These are phyloP conservation scores for Peromyscus nudipes DNA, from an alignment of 2,797 vertebrate genomes.

Conservation along the genomic window DNA sequence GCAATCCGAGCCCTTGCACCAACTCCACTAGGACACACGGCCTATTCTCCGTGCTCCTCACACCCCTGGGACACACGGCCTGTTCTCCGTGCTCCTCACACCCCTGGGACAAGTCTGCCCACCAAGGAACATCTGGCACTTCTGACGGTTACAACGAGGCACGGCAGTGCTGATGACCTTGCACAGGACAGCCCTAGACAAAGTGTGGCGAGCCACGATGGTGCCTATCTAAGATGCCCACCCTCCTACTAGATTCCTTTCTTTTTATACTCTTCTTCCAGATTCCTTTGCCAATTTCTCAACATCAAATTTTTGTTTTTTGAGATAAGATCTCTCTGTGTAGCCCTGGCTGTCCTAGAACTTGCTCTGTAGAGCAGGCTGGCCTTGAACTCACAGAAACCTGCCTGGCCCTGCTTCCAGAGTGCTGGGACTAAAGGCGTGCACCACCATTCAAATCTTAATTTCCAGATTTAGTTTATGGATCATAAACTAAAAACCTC, in stretches of 20 bases:
- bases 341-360: neutral
- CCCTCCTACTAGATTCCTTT: neutral
- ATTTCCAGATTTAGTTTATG: neutral
- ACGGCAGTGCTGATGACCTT: too few species aligned
- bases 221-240: neutral
- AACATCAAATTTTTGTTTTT: neutral
- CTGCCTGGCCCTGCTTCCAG: neutral
- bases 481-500: constrained; percentile 23
- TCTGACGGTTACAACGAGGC: neutral
- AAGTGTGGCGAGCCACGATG: neutral
- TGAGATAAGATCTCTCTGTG: neutral
- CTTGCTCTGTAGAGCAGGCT: neutral
- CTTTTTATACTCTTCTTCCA: neutral
- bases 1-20: neutral
- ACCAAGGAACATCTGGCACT: neutral
- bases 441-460: neutral
- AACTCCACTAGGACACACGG: neutral
- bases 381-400: neutral
- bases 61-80: neutral
- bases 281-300: neutral
- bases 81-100: neutral
- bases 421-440: neutral
- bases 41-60: neutral
- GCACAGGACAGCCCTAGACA: neutral
- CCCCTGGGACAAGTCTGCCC: neutral